A percentile compares a stretch with the other conserved stretches of the same genome.
Evolutionary conservation across 1,140 invertebrate species (phyloP).

Genomic region (Nomia melanderi): DNA sequence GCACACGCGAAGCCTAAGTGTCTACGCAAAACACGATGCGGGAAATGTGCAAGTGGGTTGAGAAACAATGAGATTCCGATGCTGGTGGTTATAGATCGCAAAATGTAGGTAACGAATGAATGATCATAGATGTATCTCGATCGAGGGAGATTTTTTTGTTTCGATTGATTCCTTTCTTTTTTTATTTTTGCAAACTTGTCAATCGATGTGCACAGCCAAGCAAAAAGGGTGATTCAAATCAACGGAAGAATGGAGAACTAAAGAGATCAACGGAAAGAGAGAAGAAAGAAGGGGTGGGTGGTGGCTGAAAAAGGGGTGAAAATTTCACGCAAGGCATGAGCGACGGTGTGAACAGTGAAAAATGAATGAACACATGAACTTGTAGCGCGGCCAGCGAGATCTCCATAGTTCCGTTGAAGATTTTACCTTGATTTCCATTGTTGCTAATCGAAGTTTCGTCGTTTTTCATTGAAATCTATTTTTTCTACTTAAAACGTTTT

Average conservation of each 20-base stretch:
- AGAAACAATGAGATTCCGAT: slow-evolving; percentile 21
- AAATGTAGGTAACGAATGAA: slow-evolving; percentile 21
- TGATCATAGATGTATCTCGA: slow-evolving; percentile 48
- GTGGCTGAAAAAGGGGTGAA: slow-evolving; percentile 10
- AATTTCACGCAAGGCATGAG: background rate
- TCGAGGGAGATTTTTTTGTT: slow-evolving; percentile 66
- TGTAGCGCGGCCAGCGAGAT: no score
- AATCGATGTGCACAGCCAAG: slow-evolving; percentile 76
- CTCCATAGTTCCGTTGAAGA: no score
- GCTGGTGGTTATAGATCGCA: slow-evolving; percentile 18
- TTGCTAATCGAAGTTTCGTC: no score
- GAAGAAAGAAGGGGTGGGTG: slow-evolving; percentile 10
- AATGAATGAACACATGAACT: no score
- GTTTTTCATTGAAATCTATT: no score
- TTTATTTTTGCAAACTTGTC: slow-evolving; percentile 67
- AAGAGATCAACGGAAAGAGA: slow-evolving; percentile 24
- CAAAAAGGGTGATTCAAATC: slow-evolving; percentile 64
- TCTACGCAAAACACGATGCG: slow-evolving; percentile 54
- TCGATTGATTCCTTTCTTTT: slow-evolving; percentile 64
- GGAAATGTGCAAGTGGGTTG: slow-evolving; percentile 47
- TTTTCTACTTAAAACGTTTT: no score
- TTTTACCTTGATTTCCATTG: no score
- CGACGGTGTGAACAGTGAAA: no score
- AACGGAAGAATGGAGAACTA: slow-evolving; percentile 1
- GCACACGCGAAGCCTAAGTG: slow-evolving; percentile 35